Conservation (phyloP, 2,888 invertebrate genomes). For the Peribatodes rhomboidaria region DNA sequence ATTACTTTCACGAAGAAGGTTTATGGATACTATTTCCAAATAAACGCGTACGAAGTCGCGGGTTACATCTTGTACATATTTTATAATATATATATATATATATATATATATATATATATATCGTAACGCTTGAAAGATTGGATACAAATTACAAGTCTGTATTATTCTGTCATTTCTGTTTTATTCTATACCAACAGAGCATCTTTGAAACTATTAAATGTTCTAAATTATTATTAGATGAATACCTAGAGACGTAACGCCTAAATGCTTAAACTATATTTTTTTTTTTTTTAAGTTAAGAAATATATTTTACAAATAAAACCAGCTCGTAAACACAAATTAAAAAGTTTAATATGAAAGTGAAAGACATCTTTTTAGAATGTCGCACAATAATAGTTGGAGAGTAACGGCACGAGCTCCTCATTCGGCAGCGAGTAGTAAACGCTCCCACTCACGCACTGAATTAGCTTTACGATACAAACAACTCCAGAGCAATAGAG, state of each 20-base stretch:
- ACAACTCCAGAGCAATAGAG: constrained; percentile 38
- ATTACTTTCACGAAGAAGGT: too few relatives aligned
- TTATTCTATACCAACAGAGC: too few relatives aligned
- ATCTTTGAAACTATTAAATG: too few relatives aligned
- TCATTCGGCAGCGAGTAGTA: constrained; percentile 8
- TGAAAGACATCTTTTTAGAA: constrained; percentile 22
- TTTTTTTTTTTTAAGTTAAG: background rate
- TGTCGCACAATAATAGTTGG: constrained; percentile 2
- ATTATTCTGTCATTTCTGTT: too few relatives aligned
- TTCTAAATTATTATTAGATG: too few relatives aligned
- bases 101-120: too few relatives aligned
- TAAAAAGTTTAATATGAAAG: constrained; percentile 7
- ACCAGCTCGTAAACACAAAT: constrained; percentile 3
- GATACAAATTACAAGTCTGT: too few relatives aligned
- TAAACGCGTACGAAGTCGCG: too few relatives aligned
- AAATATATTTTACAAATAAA: constrained; percentile 1
- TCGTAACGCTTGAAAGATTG: too few relatives aligned
- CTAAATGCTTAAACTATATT: background rate
- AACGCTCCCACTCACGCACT: constrained; percentile 26
- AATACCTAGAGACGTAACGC: background rate
- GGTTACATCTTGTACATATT: too few relatives aligned
- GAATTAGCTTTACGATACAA: constrained; percentile 39
- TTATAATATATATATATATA: too few relatives aligned
- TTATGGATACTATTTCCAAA: too few relatives aligned
- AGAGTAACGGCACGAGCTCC: constrained; percentile 6